These are phyloP conservation scores for Idaea straminata DNA, from an alignment of 2,888 invertebrate species.

Conservation along the genomic window DNA sequence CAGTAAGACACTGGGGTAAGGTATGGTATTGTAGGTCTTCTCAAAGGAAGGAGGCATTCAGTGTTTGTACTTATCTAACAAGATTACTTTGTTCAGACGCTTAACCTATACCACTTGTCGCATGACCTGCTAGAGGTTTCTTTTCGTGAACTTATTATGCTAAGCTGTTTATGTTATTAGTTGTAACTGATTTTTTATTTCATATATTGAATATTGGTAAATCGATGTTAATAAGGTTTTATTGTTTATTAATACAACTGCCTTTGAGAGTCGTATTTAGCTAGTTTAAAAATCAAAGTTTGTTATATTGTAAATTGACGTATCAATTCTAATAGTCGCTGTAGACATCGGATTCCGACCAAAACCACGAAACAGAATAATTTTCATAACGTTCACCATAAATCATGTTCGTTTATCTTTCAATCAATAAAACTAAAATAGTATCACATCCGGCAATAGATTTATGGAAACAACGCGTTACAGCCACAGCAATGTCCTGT, in stretches of 20 bases:
- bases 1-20: conserved; percentile 76
- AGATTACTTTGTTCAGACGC: conserved; percentile 67
- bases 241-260: neutral
- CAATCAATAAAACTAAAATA: conserved; percentile 65
- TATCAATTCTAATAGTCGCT: conserved; percentile 20
- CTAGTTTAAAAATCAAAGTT: neutral
- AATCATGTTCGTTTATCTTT: conserved; percentile 48
- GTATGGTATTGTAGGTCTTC: conserved; percentile 72
- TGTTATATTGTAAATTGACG: neutral
- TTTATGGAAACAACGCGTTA: conserved; percentile 43
- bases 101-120: conserved; percentile 72
- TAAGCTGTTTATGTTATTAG: conserved; percentile 48
- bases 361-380: conserved; percentile 19
- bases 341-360: conserved; percentile 26
- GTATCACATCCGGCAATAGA: conserved; percentile 44
- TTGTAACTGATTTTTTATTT: conserved; percentile 22
- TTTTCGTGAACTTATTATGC: conserved; percentile 54
- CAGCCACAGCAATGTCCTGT: conserved; percentile 33
- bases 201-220: conserved; percentile 9
- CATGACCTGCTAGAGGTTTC: conserved; percentile 74
- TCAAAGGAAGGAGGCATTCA: conserved; percentile 69
- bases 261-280: neutral
- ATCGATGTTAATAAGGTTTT: neutral
- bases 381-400: conserved; percentile 32
- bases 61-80: conserved; percentile 78